Evolutionary conservation across 2,797 vertebrate species (phyloP).

Genomic region (Peromyscus nudipes): DNA sequence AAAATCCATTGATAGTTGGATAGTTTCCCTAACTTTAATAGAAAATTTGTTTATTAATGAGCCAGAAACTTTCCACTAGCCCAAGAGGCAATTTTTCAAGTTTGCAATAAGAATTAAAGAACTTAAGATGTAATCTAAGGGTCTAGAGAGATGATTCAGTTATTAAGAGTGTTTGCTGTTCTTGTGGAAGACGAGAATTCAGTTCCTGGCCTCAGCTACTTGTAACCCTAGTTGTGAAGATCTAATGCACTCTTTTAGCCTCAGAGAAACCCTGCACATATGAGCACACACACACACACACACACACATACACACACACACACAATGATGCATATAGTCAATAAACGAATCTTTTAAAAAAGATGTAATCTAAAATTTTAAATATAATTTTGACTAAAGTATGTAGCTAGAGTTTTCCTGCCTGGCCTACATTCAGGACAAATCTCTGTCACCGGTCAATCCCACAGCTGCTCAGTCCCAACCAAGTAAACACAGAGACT

Average conservation of each 20-base stretch:
- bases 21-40: not conserved
- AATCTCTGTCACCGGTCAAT: too few species aligned
- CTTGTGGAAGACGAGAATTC: not conserved
- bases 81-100: conserved; percentile 17
- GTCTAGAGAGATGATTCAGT: not conserved
- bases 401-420: too few species aligned
- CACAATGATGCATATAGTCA: not conserved
- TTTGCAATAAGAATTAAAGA: conserved; percentile 14
- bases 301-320: too few species aligned
- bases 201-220: not conserved
- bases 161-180: not conserved
- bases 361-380: not conserved
- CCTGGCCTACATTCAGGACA: too few species aligned
- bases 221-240: not conserved
- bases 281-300: too few species aligned
- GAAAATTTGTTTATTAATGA: not conserved
- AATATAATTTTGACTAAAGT: conserved; percentile 23
- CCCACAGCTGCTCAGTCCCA: too few species aligned
- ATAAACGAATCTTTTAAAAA: not conserved
- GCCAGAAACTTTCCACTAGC: not conserved
- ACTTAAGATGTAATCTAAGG: not conserved
- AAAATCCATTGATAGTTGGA: not conserved
- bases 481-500: too few species aligned
- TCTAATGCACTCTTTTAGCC: not conserved
- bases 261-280: not conserved